These are phyloP conservation scores for Meloidogyne chitwoodi DNA, from an alignment of 1,140 invertebrate species.

Conservation along the genomic window DNA sequence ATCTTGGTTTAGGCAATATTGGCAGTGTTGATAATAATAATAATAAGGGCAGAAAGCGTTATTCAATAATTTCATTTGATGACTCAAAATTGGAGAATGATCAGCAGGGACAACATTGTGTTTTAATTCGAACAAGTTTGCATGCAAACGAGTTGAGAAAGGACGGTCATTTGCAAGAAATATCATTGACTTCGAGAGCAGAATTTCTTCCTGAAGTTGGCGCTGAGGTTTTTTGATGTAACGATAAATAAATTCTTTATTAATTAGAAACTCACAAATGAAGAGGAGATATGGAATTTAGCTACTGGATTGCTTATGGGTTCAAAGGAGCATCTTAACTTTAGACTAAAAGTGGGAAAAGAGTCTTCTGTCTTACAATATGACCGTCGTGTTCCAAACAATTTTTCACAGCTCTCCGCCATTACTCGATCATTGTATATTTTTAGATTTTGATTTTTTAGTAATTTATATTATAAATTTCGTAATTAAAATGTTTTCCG, in stretches of 20 bases:
- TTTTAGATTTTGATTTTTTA: neutral
- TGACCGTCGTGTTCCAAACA: neutral
- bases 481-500: no score
- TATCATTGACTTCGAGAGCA: neutral
- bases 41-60: neutral
- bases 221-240: neutral
- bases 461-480: no score
- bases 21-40: neutral
- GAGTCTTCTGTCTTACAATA: neutral
- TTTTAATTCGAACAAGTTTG: conserved; percentile 1
- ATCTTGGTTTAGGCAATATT: neutral
- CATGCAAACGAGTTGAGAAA: neutral
- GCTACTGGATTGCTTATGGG: conserved; percentile 5
- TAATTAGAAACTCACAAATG: conserved; percentile 1
- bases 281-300: conserved; percentile 2
- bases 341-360: neutral
- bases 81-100: neutral
- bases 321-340: neutral
- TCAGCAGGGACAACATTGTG: neutral
- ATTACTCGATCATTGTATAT: neutral
- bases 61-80: conserved; percentile 5
- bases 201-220: conserved; percentile 16
- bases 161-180: neutral
- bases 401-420: neutral
- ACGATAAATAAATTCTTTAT: neutral